These are phyloP conservation scores for Prinia subflava DNA, from an alignment of 2,113 vertebrate genomes.

Conservation along the genomic window DNA sequence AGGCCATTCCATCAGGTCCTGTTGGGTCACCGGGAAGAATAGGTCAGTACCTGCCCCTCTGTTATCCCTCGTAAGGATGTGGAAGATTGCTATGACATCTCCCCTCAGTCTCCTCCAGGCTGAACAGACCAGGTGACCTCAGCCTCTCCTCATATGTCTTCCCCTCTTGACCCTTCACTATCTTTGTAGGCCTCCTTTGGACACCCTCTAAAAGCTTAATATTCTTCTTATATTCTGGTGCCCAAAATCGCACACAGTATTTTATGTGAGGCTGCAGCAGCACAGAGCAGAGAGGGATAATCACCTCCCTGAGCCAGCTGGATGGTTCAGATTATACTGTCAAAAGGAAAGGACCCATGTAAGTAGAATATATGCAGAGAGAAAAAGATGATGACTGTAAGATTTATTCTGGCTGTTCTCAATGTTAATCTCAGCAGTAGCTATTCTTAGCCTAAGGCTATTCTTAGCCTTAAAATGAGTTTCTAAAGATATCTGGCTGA, in stretches of 20 bases:
- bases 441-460: not conserved
- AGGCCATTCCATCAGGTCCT: not conserved
- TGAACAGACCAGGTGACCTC: not conserved
- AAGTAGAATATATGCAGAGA: not conserved
- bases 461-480: not conserved
- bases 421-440: not conserved
- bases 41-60: not conserved
- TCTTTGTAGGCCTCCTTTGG: not conserved
- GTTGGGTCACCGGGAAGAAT: not conserved
- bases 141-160: not conserved
- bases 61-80: not conserved
- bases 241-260: not conserved
- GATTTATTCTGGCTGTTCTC: not conserved
- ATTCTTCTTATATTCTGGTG: not conserved
- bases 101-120: not conserved
- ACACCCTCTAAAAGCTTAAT: not conserved
- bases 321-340: fast-evolving
- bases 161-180: not conserved
- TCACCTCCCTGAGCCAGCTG: not conserved
- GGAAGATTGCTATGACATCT: not conserved
- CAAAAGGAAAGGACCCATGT: not conserved
- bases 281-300: not conserved
- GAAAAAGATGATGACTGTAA: not conserved
- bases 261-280: not conserved
- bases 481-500: not conserved